Evolutionary conservation across 2,888 invertebrate species (phyloP).

Genomic region (Tyria jacobaeae): DNA sequence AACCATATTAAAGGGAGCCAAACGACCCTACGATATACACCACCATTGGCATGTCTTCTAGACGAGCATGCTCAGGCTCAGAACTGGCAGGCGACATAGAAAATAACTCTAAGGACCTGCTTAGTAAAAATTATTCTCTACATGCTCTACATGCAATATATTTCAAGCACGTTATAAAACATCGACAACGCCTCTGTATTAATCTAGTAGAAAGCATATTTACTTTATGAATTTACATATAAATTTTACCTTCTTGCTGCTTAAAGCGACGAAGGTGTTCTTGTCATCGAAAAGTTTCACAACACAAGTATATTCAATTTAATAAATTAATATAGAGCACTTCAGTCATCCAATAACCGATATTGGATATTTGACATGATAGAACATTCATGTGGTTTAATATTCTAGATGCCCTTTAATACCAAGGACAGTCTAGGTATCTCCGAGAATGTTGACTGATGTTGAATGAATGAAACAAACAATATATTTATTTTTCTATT

Average conservation of each 20-base stretch:
- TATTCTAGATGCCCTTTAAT: neutral
- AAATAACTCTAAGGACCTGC: too few relatives aligned
- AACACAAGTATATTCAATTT: slow-evolving; percentile 3
- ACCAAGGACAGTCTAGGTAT: neutral
- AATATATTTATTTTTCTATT: too few relatives aligned
- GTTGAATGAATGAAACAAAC: neutral
- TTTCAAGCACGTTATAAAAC: neutral
- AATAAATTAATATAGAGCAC: slow-evolving; percentile 5
- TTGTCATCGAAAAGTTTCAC: slow-evolving; percentile 4
- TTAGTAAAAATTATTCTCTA: neutral
- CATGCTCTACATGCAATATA: neutral
- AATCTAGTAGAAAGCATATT: slow-evolving; percentile 33
- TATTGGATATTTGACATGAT: slow-evolving; percentile 11
- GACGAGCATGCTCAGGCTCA: too few relatives aligned
- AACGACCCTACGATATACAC: too few relatives aligned
- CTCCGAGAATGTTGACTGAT: neutral
- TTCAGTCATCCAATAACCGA: slow-evolving; percentile 7
- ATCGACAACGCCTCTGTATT: slow-evolving; percentile 5
- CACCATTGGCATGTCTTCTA: too few relatives aligned
- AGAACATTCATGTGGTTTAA: neutral
- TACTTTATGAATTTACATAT: slow-evolving; percentile 6
- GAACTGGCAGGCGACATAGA: too few relatives aligned
- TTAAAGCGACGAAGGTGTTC: slow-evolving; percentile 8
- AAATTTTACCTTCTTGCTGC: slow-evolving; percentile 1
- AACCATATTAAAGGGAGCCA: too few relatives aligned